A percentile compares a stretch with the other conserved stretches of the same genome.
Evolutionary conservation across 2,888 invertebrate genomes (phyloP).

Genomic region (Hanleya hanleyi): DNA sequence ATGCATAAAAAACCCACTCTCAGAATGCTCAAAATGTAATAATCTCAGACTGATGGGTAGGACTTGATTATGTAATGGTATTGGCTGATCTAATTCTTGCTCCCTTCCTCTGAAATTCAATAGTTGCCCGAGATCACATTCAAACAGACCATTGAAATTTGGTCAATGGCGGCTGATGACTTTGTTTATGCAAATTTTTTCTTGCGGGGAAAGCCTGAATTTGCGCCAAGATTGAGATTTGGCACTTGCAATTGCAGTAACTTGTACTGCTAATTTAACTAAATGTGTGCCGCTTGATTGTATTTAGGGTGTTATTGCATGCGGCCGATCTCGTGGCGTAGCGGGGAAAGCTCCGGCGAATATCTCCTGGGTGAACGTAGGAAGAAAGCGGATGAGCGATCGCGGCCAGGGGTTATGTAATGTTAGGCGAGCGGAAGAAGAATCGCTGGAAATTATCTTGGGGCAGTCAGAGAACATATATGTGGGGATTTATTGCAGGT

Average conservation of each 20-base stretch:
- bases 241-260: not conserved
- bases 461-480: not conserved
- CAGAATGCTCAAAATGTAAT: not conserved
- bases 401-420: slow-evolving; percentile 1
- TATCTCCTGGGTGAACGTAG: not conserved
- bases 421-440: not conserved
- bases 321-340: too few species aligned
- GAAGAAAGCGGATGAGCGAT: not conserved
- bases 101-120: not conserved
- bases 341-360: not conserved
- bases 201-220: not conserved
- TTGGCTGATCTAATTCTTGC: not conserved
- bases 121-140: not conserved
- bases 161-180: not conserved
- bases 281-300: not conserved
- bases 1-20: too few species aligned
- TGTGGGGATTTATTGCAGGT: not conserved
- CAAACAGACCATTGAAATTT: not conserved
- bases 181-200: not conserved
- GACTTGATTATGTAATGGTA: slow-evolving; percentile 7
- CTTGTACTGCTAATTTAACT: not conserved
- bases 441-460: not conserved
- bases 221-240: not conserved
- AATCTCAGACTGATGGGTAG: not conserved
- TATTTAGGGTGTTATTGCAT: not conserved